phyloP scores from a whole-genome alignment of 2,113 vertebrate genomes.

The Cyanoderma ruficeps region DNA sequence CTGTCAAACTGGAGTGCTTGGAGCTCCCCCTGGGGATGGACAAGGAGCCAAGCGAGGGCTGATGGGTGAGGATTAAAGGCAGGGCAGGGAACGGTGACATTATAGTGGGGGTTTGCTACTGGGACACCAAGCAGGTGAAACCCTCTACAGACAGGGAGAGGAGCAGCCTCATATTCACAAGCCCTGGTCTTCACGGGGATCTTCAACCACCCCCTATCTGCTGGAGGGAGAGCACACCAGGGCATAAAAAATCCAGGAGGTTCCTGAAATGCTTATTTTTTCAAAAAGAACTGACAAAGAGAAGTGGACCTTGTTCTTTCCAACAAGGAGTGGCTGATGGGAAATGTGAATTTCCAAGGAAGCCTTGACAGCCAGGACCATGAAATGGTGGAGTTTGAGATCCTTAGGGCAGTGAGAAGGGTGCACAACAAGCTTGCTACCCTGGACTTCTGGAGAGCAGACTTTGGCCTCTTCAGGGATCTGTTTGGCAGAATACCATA shows the following conservation, averaged over 20 bases:
- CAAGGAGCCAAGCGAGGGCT: fast-evolving
- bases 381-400: background rate
- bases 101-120: background rate
- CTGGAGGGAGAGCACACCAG: background rate
- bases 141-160: background rate
- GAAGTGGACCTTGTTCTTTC: background rate
- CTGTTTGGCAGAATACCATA: background rate
- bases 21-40: background rate
- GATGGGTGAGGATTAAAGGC: background rate
- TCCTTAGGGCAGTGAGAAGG: background rate
- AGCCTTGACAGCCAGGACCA: background rate
- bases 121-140: background rate
- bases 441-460: background rate
- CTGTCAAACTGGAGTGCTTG: background rate
- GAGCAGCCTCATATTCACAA: background rate
- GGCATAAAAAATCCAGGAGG: background rate
- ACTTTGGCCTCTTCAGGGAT: background rate
- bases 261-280: background rate
- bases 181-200: background rate
- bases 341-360: background rate
- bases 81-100: background rate
- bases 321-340: background rate
- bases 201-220: background rate
- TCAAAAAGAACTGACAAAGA: background rate
- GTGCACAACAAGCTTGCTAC: background rate